phyloP scores from a whole-genome alignment of 2,797 vertebrate species.

The Geotrypetes seraphini region DNA sequence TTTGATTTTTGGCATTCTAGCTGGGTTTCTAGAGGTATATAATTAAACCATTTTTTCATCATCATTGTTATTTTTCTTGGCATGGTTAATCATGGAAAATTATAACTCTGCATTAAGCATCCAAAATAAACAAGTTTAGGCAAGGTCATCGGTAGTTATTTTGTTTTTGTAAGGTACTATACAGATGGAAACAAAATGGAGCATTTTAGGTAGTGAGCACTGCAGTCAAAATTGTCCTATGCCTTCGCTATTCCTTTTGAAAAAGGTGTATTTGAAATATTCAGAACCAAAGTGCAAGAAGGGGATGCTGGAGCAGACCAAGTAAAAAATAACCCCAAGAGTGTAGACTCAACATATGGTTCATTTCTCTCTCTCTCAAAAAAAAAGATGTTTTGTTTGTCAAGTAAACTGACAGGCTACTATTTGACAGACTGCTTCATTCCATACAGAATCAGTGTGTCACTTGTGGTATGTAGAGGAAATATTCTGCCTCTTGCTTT shows the following conservation, averaged over 20 bases:
- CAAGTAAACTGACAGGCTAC: slow-evolving; percentile 64
- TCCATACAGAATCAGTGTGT: no score
- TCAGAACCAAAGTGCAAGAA: slow-evolving; percentile 41
- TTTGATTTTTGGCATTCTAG: slow-evolving; percentile 45
- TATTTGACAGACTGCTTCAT: no score
- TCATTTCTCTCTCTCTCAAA: slow-evolving; percentile 60
- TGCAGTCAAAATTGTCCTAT: slow-evolving; percentile 48
- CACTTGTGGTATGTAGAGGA: no score
- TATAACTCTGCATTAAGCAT: slow-evolving; percentile 52
- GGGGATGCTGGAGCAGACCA: no score
- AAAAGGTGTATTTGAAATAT: slow-evolving; percentile 47
- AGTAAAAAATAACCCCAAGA: no score
- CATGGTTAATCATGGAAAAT: slow-evolving; percentile 50
- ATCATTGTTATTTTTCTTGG: slow-evolving; percentile 55
- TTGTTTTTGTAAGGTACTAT: slow-evolving; percentile 51
- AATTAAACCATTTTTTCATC: slow-evolving; percentile 58
- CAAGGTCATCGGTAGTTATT: slow-evolving; percentile 52
- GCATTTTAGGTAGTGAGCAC: slow-evolving; percentile 35
- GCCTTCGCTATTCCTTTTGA: slow-evolving; percentile 31
- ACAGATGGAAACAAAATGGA: slow-evolving; percentile 41
- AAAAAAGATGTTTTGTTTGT: slow-evolving; percentile 62
- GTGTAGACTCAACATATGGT: slow-evolving; percentile 60
- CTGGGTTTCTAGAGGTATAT: slow-evolving; percentile 43
- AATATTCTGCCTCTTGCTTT: no score
- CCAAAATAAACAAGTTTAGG: slow-evolving; percentile 37